Base-by-base conservation (phyloP, 2,113 vertebrate species). In the Balaeniceps rex region DNA sequence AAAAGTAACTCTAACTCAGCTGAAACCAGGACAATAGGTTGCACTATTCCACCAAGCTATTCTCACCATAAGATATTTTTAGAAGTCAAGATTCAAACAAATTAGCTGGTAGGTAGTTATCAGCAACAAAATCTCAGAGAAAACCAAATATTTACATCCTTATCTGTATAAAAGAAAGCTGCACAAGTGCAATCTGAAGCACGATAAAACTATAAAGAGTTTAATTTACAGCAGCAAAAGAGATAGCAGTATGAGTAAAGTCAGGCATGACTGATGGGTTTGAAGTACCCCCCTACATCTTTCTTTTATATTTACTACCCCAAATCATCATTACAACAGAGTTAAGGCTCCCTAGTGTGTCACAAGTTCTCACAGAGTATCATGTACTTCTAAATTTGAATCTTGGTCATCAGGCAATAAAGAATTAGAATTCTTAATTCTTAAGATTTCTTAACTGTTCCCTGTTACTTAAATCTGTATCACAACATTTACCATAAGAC, bases 71-170 rank as follows among this genome's bases (percentile, higher is more conserved):
- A 94, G 96, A 93, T 88, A 95, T 84, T 94, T 97, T 95, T 94
- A 94, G 51, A 97, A 85, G 71, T 57, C 69, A 83, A 91, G 31
- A 91, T 88, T 95, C 91, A 96, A 97, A 96, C 75, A 91, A 95
- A 97, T 94, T 95, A 97, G 87, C 84, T 94, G 94, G 84, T 81
- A 96, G 86, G 68, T 92, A 96, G 90, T 93, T 96, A 95, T 38
- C 65, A 90, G 90, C 92, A 97, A 94, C 88, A 95, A 97, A 74
- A 87, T 89, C 93, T 96, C 92, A 93, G 66, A 92, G 84, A 94
- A 96, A 95, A 94, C 6, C 49, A 65, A 97, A 95, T 97, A 97
- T 97, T 97, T 97, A 96, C 70, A 83, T 87, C 87, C 90, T 93
- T 83, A 70, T 77, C 77, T 38, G 33, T 71, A 63, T 36, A 83